Evolutionary conservation across 2,888 invertebrate genomes (phyloP).

Genomic region (Napeogenes sylphis): DNA sequence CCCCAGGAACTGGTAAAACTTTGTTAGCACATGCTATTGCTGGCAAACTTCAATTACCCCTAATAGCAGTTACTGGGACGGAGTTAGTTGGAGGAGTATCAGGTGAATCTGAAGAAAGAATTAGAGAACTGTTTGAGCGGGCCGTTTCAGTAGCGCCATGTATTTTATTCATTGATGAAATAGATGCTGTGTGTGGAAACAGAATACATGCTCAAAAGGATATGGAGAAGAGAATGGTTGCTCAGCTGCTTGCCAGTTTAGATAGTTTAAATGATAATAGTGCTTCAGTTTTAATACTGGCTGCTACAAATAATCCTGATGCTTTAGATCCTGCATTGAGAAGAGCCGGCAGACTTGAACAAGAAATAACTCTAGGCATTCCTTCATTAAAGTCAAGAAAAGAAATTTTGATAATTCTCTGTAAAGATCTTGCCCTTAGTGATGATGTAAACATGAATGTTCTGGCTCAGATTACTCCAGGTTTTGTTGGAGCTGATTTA

Average conservation of each 20-base stretch:
- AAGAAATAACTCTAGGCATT: conserved; percentile 95
- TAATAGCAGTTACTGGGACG: conserved; percentile 93
- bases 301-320: conserved; percentile 97
- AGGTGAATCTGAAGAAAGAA: conserved; percentile 96
- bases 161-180: conserved; percentile 96
- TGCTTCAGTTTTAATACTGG: conserved; percentile 88
- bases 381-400: conserved; percentile 90
- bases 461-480: conserved; percentile 92
- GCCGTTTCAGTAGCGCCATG: conserved; percentile 87
- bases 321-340: conserved; percentile 94
- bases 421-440: conserved; percentile 82
- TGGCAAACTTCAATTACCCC: conserved; percentile 89
- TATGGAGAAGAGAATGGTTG: conserved; percentile 97
- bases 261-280: conserved; percentile 83
- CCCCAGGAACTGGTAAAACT: conserved; percentile 96
- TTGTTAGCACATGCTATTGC: conserved; percentile 89
- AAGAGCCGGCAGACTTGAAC: conserved; percentile 94
- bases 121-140: conserved; percentile 93
- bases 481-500: conserved; percentile 97
- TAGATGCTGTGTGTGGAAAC: conserved; percentile 96
- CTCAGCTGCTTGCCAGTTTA: conserved; percentile 92
- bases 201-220: conserved; percentile 93
- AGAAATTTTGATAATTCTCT: conserved; percentile 86
- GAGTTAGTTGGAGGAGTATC: conserved; percentile 96
- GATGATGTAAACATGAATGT: conserved; percentile 83